These are phyloP conservation scores for Ammodytes marinus DNA, from an alignment of 2,113 vertebrate genomes.

Conservation along the genomic window DNA sequence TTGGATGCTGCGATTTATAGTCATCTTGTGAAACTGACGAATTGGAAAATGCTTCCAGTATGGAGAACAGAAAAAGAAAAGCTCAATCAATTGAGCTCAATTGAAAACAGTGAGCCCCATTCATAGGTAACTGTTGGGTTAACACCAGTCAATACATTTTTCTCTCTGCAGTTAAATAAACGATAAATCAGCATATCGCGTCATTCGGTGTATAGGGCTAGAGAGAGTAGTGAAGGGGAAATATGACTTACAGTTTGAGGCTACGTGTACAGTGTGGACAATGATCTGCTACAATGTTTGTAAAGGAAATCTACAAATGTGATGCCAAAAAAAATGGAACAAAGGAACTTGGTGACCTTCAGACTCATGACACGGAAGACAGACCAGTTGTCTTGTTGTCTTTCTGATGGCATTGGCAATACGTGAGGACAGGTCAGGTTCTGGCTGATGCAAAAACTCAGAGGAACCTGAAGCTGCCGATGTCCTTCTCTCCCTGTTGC, in stretches of 20 bases:
- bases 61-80: background rate
- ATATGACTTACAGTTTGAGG: background rate
- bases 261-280: background rate
- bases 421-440: no score
- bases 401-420: no score
- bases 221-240: background rate
- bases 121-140: background rate
- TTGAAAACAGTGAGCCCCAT: background rate
- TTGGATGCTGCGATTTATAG: background rate
- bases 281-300: background rate
- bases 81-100: background rate
- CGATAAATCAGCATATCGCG: background rate
- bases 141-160: background rate
- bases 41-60: background rate
- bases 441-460: no score
- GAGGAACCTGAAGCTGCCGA: no score
- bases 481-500: no score
- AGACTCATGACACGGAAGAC: no score
- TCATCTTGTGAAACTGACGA: background rate
- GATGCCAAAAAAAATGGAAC: no score
- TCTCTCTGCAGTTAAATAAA: background rate
- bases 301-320: no score
- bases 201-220: background rate
- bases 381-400: no score
- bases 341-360: no score